Evolutionary conservation across 2,888 invertebrate genomes (phyloP).

Genomic region (Drosophila sordidula): DNA sequence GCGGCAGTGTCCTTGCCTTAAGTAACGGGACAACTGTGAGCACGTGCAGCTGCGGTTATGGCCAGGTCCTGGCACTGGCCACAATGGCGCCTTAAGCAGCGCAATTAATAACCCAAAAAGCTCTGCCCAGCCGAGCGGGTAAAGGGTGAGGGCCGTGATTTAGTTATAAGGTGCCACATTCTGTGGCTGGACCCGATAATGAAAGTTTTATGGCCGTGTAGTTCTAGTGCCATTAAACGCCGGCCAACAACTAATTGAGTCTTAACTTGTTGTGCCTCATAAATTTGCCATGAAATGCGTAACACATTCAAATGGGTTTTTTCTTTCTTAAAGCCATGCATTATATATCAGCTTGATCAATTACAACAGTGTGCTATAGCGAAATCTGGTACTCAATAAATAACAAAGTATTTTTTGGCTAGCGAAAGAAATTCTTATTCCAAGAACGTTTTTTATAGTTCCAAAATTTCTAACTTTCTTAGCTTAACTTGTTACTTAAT

Average conservation of each 20-base stretch:
- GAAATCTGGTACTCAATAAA: no score
- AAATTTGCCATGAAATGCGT: not conserved
- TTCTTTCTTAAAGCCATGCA: not conserved
- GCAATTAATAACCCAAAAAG: conserved; percentile 68
- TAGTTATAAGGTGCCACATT: conserved; percentile 58
- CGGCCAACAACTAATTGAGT: conserved; percentile 39
- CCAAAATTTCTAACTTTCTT: no score
- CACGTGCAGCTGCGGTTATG: conserved; percentile 44
- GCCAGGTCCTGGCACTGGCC: conserved; percentile 18
- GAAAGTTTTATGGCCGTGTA: conserved; percentile 65
- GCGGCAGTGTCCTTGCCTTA: conserved; percentile 31
- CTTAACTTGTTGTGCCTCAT: conserved; percentile 3
- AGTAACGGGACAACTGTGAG: conserved; percentile 25
- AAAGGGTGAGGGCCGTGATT: conserved; percentile 47
- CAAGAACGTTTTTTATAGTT: no score
- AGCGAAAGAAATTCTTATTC: no score
- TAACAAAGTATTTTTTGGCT: no score
- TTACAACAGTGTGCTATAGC: no score
- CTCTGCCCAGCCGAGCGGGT: not conserved
- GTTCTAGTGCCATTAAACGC: conserved; percentile 55
- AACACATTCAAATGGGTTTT: not conserved
- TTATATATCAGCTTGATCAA: not conserved
- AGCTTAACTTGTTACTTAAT: no score
- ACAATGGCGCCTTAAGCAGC: conserved; percentile 62
- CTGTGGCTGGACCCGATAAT: conserved; percentile 51